These are phyloP conservation scores for Acromyrmex echinatior DNA, from an alignment of 1,140 invertebrate species.

Conservation along the genomic window DNA sequence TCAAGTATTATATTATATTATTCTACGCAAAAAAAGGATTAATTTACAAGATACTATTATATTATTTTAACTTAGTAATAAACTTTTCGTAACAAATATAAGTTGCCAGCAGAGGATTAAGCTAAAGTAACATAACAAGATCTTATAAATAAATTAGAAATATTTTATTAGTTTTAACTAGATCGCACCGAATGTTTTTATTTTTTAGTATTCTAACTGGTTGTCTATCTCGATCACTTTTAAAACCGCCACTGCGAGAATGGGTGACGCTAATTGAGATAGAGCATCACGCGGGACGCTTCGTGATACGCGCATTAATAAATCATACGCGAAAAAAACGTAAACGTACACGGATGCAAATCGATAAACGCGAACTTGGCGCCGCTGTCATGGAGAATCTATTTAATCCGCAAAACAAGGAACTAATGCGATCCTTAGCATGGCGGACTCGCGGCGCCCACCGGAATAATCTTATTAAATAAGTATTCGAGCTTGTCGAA, in stretches of 20 bases:
- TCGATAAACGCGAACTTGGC: slow-evolving; percentile 32
- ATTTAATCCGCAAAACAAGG: slow-evolving; percentile 33
- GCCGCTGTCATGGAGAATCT: not conserved
- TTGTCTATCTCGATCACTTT: slow-evolving; percentile 44
- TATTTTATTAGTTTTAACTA: not conserved
- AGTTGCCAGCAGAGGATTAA: no score
- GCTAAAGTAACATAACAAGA: not conserved
- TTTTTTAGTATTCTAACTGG: not conserved
- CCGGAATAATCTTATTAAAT: slow-evolving; percentile 55
- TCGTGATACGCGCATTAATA: slow-evolving; percentile 46
- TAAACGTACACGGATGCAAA: slow-evolving; percentile 7
- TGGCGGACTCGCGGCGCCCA: no score
- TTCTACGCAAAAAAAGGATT: no score
- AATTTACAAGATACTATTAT: no score
- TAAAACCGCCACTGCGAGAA: slow-evolving; percentile 27
- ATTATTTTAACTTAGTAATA: no score
- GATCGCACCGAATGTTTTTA: not conserved
- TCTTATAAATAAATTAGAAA: not conserved
- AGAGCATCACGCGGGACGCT: slow-evolving; percentile 39
- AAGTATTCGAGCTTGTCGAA: slow-evolving; percentile 51
- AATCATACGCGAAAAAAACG: slow-evolving; percentile 33
- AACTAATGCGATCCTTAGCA: not conserved
- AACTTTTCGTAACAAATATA: no score
- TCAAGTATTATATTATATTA: no score
- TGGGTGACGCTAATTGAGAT: slow-evolving; percentile 59